Conservation (phyloP, 1,140 invertebrate species). For the Holcopasites calliopsidis region DNA sequence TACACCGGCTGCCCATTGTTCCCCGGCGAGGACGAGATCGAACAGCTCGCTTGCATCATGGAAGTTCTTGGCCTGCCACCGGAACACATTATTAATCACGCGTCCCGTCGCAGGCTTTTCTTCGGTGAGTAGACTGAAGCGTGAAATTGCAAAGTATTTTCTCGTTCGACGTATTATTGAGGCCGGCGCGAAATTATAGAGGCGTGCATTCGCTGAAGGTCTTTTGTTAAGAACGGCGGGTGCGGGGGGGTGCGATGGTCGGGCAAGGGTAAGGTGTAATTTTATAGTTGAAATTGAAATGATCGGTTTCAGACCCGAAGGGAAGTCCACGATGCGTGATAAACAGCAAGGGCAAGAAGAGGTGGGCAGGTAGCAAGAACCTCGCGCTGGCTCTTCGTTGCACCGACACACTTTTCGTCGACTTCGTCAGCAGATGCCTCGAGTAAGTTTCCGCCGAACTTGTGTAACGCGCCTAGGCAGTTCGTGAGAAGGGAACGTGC, state of each 20-base stretch:
- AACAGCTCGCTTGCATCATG: conserved; percentile 98
- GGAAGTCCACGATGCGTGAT: conserved; percentile 95
- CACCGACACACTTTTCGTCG: conserved; percentile 94
- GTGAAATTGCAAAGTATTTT: background rate
- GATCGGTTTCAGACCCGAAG: conserved; percentile 86
- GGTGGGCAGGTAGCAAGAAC: conserved; percentile 91
- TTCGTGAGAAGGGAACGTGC: too few relatives aligned
- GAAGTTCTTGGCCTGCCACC: conserved; percentile 96
- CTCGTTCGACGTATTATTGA: background rate
- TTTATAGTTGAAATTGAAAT: conserved; percentile 13
- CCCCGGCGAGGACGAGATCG: conserved; percentile 98
- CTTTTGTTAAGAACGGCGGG: background rate
- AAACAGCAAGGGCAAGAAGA: conserved; percentile 94
- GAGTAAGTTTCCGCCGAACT: conserved; percentile 84
- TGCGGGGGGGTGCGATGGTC: too few relatives aligned
- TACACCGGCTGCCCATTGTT: conserved; percentile 98
- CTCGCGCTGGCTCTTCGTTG: conserved; percentile 88
- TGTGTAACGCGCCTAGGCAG: too few relatives aligned
- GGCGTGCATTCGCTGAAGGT: background rate
- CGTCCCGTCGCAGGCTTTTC: conserved; percentile 90
- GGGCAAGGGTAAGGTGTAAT: background rate
- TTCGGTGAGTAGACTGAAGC: conserved; percentile 84
- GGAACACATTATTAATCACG: conserved; percentile 88
- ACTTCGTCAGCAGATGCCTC: conserved; percentile 95
- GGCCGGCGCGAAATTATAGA: background rate